Base-by-base conservation (phyloP, 2,797 vertebrate genomes). In the Champsocephalus esox region DNA sequence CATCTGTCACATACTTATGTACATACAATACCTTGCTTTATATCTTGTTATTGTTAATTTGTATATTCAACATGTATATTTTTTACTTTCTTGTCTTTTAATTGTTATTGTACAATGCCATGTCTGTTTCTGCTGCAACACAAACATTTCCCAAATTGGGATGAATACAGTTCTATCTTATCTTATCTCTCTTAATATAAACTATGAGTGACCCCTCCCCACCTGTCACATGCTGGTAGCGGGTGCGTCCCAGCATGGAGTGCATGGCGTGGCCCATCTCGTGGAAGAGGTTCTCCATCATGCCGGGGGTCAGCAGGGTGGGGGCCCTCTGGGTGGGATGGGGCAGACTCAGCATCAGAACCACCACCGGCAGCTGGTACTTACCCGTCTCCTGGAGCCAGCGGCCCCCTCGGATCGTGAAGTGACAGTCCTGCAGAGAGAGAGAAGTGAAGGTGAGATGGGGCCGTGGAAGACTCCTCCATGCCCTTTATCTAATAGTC, bases 261-360 rank as follows among this genome's bases (percentile, higher is more conserved):
- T 99, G 98, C 97, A 99, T 98, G 76, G 98, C 98, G 34, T 99
- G 98, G 0, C 98, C 98, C 98, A 99, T 99, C 90, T 99, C 98
- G 24, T 99, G 98, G 91, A 99, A 99, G 28, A 99, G 97, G 88
- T 99, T 99, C 84, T 99, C 98, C 98, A 99, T 97, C 98, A 99
- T 99, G 19, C 96, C 96, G 0, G 98, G 98, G 10, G 96, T 97
- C 16, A 99, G 91, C 12, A 99, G 92, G 0, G 96, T 96, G 61
- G 98, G 97, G 10, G 93, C 82, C 1, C 80, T 86, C 75, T 91
- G 94, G 21, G 94, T 93, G 28, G 96, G 95, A 3, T 89, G 93
- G 8, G 98, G 96, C 44, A 99, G 95, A 75, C 95, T 99, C 82
- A 99, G 93, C 98, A 99, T 98, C 54, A 99, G 93, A 72, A 99